Conservation (phyloP, 2,113 vertebrate genomes). For the Salvator merianae region DNA sequence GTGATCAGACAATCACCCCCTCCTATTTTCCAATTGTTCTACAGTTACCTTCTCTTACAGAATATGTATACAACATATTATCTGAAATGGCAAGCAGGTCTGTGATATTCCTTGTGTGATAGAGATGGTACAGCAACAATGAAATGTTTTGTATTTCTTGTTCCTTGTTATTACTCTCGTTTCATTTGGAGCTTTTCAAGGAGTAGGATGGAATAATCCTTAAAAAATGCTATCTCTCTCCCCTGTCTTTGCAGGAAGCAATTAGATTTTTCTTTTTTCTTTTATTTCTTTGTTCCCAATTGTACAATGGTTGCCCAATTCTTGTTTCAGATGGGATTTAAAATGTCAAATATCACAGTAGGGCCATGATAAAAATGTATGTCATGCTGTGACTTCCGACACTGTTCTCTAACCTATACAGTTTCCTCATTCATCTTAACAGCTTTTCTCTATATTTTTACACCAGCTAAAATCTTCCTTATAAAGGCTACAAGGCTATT, state of each 20-base stretch:
- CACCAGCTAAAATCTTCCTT: not conserved
- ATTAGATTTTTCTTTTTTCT: constrained; percentile 1
- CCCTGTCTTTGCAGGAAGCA: not conserved
- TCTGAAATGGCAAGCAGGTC: not conserved
- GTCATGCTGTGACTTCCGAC: constrained; percentile 27
- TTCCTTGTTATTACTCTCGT: constrained; percentile 1
- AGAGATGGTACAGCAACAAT: not conserved
- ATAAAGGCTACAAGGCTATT: not conserved
- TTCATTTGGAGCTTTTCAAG: constrained; percentile 15
- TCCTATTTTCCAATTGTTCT: not conserved
- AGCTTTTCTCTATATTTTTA: constrained; percentile 5
- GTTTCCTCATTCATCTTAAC: constrained; percentile 37
- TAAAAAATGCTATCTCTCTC: constrained; percentile 8
- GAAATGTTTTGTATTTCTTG: not conserved
- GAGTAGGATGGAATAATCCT: not conserved
- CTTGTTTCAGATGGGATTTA: constrained; percentile 34
- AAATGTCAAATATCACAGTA: constrained; percentile 34
- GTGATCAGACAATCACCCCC: not conserved
- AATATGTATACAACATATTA: not conserved
- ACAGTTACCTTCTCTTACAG: not conserved
- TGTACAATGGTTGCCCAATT: constrained; percentile 31
- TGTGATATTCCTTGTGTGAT: not conserved
- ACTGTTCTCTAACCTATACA: constrained; percentile 18
- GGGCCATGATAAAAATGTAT: constrained; percentile 32
- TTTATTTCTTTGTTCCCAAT: constrained; percentile 13